phyloP scores from a whole-genome alignment of 1,140 invertebrate species.

The Camponotus floridanus region DNA sequence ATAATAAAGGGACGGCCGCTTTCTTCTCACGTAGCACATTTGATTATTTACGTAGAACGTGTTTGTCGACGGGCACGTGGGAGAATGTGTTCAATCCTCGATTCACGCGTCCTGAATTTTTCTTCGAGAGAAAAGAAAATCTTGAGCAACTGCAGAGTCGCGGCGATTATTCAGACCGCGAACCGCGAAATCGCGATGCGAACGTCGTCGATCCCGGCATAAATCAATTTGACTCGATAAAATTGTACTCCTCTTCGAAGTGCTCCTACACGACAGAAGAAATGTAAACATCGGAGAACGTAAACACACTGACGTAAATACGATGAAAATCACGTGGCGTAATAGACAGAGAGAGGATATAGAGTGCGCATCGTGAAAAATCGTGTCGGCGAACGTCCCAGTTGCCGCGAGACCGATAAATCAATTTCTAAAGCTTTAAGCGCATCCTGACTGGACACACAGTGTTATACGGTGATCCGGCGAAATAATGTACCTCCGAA shows the following conservation, averaged over 20 bases:
- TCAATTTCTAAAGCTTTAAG: constrained; percentile 59
- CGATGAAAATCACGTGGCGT: neutral
- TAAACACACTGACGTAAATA: constrained; percentile 8
- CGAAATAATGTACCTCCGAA: constrained; percentile 18
- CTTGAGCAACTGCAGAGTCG: constrained; percentile 19
- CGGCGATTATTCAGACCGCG: neutral
- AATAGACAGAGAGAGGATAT: neutral
- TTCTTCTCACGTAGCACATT: constrained; percentile 48
- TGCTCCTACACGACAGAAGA: neutral
- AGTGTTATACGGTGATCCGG: constrained; percentile 14
- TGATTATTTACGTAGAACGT: constrained; percentile 29
- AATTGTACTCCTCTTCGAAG: neutral
- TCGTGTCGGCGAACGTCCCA: constrained; percentile 23
- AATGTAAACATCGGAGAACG: constrained; percentile 1
- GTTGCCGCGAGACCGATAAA: constrained; percentile 56
- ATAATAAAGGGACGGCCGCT: constrained; percentile 37
- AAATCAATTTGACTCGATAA: constrained; percentile 4
- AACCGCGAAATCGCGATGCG: neutral
- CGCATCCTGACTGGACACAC: constrained; percentile 24
- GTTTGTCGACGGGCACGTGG: neutral
- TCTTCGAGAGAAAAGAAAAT: neutral
- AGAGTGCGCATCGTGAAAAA: constrained; percentile 45
- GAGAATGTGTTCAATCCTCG: constrained; percentile 16
- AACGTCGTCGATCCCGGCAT: neutral
- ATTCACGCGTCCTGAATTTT: constrained; percentile 1